Evolutionary conservation across 2,888 invertebrate genomes (phyloP), one percentile per base, ranked within the genome.

Genomic region (Pyralis farinalis): DNA sequence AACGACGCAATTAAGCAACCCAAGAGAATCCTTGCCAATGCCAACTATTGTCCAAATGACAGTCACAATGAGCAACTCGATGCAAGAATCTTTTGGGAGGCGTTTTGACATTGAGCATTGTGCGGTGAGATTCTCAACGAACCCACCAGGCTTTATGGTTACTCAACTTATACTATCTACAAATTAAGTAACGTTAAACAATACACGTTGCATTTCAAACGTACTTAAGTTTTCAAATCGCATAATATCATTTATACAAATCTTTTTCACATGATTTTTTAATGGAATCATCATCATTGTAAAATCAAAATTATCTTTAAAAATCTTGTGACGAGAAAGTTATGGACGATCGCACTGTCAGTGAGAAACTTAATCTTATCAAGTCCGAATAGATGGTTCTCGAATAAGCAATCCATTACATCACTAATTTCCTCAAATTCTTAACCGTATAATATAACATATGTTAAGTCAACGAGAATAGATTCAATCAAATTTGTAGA

Each of bases 401-500:
- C 4, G 16, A 16, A 16, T 16, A 2, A 16, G 16, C 16, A 3
- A 16, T 16, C 4, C 16, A 16, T 16, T 16, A 16, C 16, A 16
- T 16, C 16, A 25, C n/a, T 25, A 2, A 30, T 8, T 3, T 11
- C 29, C 31, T 12, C 31, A 7, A 31, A 31, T 31, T 31, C 12
- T 9, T 11, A 16, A 2, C 16, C 7, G 25, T 5, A 25, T 25
- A 7, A 5, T 10, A 30, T 30, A 7, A 5, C 30, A 30, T 30
- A 11, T 30, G 12, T 11, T 31, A 31, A 7, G 27, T 38, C n/a
- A 27, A 39, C 33, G 33, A 27, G 39, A 32, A 39, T 33, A 25
- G 12, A 31, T 33, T 33, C 33, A 32, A 39, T 33, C 33, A 22
- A 34, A 27, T 39, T 39, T 22, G 33, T 39, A 39, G 39, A 39